Evolutionary conservation across 2,113 vertebrate species (phyloP), one percentile per base, ranked within the genome.

Genomic region (Lamprotornis superbus): DNA sequence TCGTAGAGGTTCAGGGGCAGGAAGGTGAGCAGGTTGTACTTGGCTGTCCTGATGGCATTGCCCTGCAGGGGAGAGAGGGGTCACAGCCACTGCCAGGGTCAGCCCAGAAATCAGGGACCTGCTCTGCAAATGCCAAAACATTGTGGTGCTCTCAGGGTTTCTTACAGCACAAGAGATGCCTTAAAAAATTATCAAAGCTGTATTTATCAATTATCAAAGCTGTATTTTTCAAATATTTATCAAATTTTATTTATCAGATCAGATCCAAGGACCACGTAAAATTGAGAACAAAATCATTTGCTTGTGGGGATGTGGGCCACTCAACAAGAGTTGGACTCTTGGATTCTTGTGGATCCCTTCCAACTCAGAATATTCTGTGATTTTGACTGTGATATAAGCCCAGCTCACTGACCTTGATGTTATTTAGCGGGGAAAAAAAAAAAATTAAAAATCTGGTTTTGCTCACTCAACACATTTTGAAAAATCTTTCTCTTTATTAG

Each of bases 11-110:
- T 99, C 60, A 98, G 95, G 0, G 99, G 99, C 93, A 99, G 96
- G 96, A 99, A 99, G 35, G 99, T 99, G 82, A 99, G 89, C 53
- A 97, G 2, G 78, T 98, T 98, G 98, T 99, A 99, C 92, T 99
- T 99, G 90, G 98, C 96, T 6, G 99, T 99, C 94, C 87, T 98
- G 82, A 99, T 98, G 92, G 97, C 81, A 53, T 99, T 99, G 97
- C 97, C 98, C 99, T 99, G 97, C 22, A 76, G n/a, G n/a, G 87
- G 39, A 86, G 55, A 52, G 31, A 15, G 28, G n/a, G 47, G 33
- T 40, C 50, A 56, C 23, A 15, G 40, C 12, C 89, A 24, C 18
- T 1, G 50, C 2, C 1, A 15, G 81, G 18, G 6, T 19, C 79
- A 74, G 20, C n/a, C 18, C 3, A 56, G 24, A 21, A 20, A 22